Percentiles rank a stretch among this genome's conserved stretches.
Evolutionary conservation across 2,888 invertebrate genomes (phyloP).

Genomic region (Drosophila formosana): DNA sequence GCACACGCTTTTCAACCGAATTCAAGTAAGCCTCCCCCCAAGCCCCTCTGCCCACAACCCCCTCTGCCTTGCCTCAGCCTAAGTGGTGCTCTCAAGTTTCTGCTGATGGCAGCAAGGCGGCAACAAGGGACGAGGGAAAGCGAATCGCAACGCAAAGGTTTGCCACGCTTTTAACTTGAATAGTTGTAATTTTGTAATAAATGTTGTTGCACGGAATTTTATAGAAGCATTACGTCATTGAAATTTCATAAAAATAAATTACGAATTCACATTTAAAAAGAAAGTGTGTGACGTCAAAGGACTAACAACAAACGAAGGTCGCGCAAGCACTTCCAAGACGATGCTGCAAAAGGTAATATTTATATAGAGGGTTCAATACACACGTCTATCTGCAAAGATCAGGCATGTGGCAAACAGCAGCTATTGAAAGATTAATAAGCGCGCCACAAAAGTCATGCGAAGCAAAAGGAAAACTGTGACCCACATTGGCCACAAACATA

Average conservation of each 20-base stretch:
- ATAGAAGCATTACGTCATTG: constrained; percentile 62
- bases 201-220: constrained; percentile 42
- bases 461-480: constrained; percentile 29
- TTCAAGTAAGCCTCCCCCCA: constrained; percentile 16
- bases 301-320: constrained; percentile 45
- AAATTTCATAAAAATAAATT: constrained; percentile 50
- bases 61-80: constrained; percentile 11
- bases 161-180: constrained; percentile 66
- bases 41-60: background rate
- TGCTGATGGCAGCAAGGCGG: constrained; percentile 74
- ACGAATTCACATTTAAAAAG: constrained; percentile 16
- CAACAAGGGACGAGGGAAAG: background rate
- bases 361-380: background rate
- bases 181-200: constrained; percentile 41
- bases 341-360: constrained; percentile 12
- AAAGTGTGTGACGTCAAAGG: constrained; percentile 24
- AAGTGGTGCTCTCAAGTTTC: constrained; percentile 77
- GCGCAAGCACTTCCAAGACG: constrained; percentile 1
- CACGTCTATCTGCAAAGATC: background rate
- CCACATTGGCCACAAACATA: constrained; percentile 34
- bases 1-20: constrained; percentile 55
- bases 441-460: constrained; percentile 8
- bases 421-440: constrained; percentile 35
- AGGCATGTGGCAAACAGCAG: constrained; percentile 4
- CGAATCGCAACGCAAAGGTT: constrained; percentile 55